These are phyloP conservation scores for Brachionus calyciflorus DNA, from an alignment of 1,140 invertebrate genomes.

Conservation along the genomic window DNA sequence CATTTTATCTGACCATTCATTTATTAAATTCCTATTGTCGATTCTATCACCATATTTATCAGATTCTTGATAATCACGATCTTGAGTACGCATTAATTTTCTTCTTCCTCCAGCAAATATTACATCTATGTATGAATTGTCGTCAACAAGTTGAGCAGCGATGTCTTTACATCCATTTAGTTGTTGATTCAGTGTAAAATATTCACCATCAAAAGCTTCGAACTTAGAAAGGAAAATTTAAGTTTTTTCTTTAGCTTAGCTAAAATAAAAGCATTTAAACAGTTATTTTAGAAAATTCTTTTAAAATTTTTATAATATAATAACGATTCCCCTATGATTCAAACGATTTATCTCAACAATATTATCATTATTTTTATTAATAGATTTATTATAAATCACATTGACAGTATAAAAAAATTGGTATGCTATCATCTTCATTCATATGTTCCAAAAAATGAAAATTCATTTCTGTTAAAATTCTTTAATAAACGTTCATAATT, in stretches of 20 bases:
- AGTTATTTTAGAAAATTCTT: too few relatives aligned
- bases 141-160: constrained; percentile 54
- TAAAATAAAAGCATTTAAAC: too few relatives aligned
- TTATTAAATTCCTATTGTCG: constrained; percentile 34
- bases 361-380: too few relatives aligned
- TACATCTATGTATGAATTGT: constrained; percentile 47
- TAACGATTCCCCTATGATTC: too few relatives aligned
- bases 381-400: too few relatives aligned
- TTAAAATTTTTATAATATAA: background rate
- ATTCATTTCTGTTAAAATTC: too few relatives aligned
- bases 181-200: constrained; percentile 22
- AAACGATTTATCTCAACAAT: too few relatives aligned
- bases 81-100: constrained; percentile 15
- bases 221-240: constrained; percentile 51
- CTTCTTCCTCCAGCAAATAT: constrained; percentile 32
- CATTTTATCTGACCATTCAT: constrained; percentile 45
- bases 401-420: too few relatives aligned
- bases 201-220: constrained; percentile 53
- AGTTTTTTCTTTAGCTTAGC: background rate
- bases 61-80: background rate
- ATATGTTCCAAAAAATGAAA: too few relatives aligned
- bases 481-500: too few relatives aligned
- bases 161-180: constrained; percentile 61
- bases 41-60: constrained; percentile 17
- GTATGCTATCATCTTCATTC: too few relatives aligned